A percentile compares a stretch with the other conserved stretches of the same genome.
These are phyloP conservation scores for Apaloderma vittatum DNA, from an alignment of 2,113 vertebrate species.

Conservation along the genomic window DNA sequence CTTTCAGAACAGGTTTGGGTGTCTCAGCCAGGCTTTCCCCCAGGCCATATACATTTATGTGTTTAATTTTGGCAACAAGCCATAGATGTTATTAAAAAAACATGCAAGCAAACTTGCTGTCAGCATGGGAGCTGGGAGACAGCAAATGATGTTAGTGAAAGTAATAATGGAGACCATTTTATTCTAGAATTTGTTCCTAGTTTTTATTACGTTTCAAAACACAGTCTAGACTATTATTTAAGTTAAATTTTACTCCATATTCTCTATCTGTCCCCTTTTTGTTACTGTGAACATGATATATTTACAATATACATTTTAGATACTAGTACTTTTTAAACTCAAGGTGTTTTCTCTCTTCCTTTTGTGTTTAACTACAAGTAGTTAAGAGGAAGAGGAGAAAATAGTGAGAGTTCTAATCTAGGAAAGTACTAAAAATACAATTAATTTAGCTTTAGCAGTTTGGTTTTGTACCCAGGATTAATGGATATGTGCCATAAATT, in stretches of 20 bases:
- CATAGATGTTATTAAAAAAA: neutral
- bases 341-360: neutral
- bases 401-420: neutral
- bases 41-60: accelerated
- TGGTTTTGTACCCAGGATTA: neutral
- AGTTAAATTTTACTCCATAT: neutral
- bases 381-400: neutral
- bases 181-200: neutral
- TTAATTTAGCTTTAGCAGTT: neutral
- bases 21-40: neutral
- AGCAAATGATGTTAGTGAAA: neutral
- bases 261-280: neutral
- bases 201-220: neutral
- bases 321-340: neutral
- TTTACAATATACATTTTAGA: neutral
- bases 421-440: neutral
- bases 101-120: neutral
- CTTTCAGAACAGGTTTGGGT: neutral
- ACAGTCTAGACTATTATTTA: neutral
- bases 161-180: neutral
- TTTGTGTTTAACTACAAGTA: neutral
- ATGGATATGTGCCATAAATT: neutral
- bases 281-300: neutral
- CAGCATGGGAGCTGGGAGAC: accelerated
- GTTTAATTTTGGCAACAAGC: neutral